A percentile compares a stretch with the other conserved stretches of the same genome.
These are phyloP conservation scores for Scolopax rusticola DNA, from an alignment of 2,797 vertebrate species.

Conservation along the genomic window DNA sequence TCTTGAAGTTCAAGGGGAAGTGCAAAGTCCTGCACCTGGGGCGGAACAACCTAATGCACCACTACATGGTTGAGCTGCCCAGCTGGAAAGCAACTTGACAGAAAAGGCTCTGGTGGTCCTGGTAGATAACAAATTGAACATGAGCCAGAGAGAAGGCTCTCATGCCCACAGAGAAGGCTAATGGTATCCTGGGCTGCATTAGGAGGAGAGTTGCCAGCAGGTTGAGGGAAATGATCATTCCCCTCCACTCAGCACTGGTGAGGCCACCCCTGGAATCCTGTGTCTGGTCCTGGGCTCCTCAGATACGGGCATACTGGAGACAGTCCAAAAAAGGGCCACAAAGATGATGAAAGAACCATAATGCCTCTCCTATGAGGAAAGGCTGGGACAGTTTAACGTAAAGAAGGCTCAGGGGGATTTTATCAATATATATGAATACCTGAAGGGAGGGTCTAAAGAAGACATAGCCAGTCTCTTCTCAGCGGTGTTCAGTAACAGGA, in stretches of 20 bases:
- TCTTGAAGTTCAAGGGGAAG: neutral
- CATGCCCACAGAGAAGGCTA: neutral
- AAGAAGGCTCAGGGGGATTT: rapidly evolving
- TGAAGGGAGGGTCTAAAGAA: neutral
- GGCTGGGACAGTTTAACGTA: neutral
- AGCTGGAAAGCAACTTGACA: neutral
- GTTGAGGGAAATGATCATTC: neutral
- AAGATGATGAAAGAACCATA: neutral
- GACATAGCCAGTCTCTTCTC: neutral
- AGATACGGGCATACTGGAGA: neutral
- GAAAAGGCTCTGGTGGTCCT: neutral
- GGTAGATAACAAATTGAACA: neutral
- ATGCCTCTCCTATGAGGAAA: neutral
- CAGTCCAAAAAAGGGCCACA: neutral
- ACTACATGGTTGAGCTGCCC: rapidly evolving
- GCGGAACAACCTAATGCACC: neutral
- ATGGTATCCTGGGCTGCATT: neutral
- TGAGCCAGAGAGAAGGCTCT: neutral
- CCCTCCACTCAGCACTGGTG: neutral
- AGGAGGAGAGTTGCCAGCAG: neutral
- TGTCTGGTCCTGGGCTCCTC: neutral
- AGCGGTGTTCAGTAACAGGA: neutral
- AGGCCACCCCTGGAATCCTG: neutral
- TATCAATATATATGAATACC: neutral
- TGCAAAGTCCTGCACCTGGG: neutral